Base-by-base conservation (phyloP, 1,140 invertebrate genomes). In the Drosophila ogumai region DNA sequence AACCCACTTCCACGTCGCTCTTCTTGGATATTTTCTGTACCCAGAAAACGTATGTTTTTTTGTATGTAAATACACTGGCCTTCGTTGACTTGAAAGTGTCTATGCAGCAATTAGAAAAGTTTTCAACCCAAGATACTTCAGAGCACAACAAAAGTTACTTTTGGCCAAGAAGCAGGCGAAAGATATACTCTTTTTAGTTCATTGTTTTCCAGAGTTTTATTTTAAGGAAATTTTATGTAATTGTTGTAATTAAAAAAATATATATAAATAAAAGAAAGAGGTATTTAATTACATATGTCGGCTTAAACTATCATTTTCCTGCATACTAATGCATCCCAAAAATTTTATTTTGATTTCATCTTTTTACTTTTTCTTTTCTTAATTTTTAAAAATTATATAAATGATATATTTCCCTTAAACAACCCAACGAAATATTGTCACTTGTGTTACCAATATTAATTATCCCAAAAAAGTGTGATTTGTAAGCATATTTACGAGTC, bases 51-150 rank as follows among this genome's bases (percentile, higher is more conserved):
- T 17, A 19, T 75, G 38, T 31, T 28, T 34, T 34, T 50, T 40
- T 31, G 25, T 69, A 63, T 59, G 56, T 79, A 61, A 60, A 49
- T 61, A 57, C 47, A 17, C 50, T 34, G 60, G n/a, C 71, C 43
- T 59, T 68, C 67, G 47, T 34, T 59, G 52, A 46, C 74, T 81
- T 32, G 55, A 87, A 69, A 82, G 60, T 87, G 79, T 79, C 67
- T 69, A 69, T 67, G 75, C 75, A 75, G 68, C 82, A 86, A 86
- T 86, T 86, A 88, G 56, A 87, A 86, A 86, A 86, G 69, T 86
- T 87, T 34, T 63, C 63, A 57, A 13, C 36, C 52, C 46, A 75
- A 69, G 54, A 57, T 52, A 64, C 57, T 82, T 71, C 43, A 69
- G 68, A 32, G 43, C 15, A 55, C 25, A 57, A 71, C 65, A 69